Evolutionary conservation across 2,888 invertebrate genomes (phyloP), one percentile per base, ranked within the genome.

Genomic region (Punctoribates punctum): DNA sequence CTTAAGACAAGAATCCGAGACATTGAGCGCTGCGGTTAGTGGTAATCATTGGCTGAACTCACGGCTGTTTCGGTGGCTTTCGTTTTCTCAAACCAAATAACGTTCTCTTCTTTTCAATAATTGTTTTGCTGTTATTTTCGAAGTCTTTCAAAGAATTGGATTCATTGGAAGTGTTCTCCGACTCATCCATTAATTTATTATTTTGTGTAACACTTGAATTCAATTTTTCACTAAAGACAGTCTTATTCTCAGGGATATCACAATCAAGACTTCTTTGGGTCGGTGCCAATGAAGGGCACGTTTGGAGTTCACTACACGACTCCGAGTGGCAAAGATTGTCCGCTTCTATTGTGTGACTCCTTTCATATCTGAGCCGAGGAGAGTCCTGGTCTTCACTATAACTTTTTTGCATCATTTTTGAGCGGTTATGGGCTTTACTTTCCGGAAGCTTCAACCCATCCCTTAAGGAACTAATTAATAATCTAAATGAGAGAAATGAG

Each of bases 391-490:
- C 67, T 67, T 67, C 38, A 38, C 67, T 67, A 67, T 6, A 67
- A n/a, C 67, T 67, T 20, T 67, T 67, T 34, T 34, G 34, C 15
- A 67, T 15, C 67, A 67, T 60, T 60, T 27, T 67, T 67, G 67
- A 67, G 20, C 34, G 42, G 23, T 13, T 15, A 23, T 2, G 15
- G n/a, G 34, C 6, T 13, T 62, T 11, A 29, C 8, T 62, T 62
- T 62, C n/a, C 54, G 4, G 20, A 62, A 29, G 2, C 62, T 62
- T 62, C 27, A 17, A 17, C 8, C 27, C 13, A 62, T 62, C 34
- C 23, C 20, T 62, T 17, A 42, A n/a, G 5, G 29, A 38, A 67
- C 34, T 67, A 25, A 38, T 3, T 6, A 62, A 27, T 27, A 15
- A 5, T 1, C 4, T 1, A 13, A 62, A 8, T 29, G 3, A 27